Conservation (phyloP, 2,113 vertebrate genomes). For the Corythaixoides concolor region DNA sequence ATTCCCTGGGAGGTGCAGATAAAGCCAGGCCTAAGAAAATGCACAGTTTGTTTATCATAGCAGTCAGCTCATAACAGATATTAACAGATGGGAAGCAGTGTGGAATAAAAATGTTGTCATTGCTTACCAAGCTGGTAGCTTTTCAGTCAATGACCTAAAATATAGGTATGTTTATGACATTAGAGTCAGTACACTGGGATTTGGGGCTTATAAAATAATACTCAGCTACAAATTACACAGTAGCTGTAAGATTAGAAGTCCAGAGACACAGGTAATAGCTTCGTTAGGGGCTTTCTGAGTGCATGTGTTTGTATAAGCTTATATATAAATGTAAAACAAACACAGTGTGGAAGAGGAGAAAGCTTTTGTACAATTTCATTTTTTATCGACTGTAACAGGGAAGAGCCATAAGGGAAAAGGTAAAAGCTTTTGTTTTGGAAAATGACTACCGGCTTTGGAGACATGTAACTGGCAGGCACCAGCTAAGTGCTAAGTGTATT, state of each 20-base stretch:
- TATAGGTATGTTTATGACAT: background rate
- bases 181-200: background rate
- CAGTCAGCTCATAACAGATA: background rate
- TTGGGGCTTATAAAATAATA: background rate
- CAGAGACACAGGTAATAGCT: background rate
- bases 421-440: slow-evolving; percentile 26
- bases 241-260: background rate
- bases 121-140: background rate
- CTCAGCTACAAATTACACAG: background rate
- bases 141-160: background rate
- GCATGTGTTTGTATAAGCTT: background rate
- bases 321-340: background rate
- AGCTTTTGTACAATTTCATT: background rate
- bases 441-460: background rate
- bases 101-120: background rate
- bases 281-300: background rate
- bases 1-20: background rate
- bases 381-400: background rate
- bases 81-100: background rate
- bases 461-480: background rate
- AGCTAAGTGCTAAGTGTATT: background rate
- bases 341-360: background rate
- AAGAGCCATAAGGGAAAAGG: background rate
- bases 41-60: background rate
- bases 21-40: background rate